Percentiles rank a stretch among this genome's conserved stretches.
Conservation (phyloP, 2,888 invertebrate genomes). For the Blastobasis adustella region DNA sequence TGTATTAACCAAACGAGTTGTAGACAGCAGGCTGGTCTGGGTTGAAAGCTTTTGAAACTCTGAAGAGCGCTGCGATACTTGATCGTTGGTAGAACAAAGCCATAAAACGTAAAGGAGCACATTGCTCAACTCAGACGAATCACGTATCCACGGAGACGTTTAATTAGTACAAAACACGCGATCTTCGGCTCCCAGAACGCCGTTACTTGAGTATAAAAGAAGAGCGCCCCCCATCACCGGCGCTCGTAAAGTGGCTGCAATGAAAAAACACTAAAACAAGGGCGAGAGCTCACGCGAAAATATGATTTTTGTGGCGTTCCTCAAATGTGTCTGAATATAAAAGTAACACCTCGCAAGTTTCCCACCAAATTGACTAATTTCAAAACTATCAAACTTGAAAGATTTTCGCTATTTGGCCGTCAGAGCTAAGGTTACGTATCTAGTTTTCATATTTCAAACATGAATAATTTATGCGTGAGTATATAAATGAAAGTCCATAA, state of each 20-base stretch:
- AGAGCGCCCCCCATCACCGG: conserved; percentile 50
- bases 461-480: too few species aligned
- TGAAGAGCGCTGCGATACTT: too few species aligned
- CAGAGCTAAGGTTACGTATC: too few species aligned
- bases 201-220: conserved; percentile 45
- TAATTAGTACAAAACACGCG: conserved; percentile 67
- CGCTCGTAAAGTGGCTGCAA: conserved; percentile 62
- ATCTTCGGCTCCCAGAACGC: conserved; percentile 48
- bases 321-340: conserved; percentile 15
- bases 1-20: too few species aligned
- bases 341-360: background rate
- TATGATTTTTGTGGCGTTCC: conserved; percentile 52
- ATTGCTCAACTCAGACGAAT: conserved; percentile 52
- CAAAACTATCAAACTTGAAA: too few species aligned
- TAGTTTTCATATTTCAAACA: too few species aligned
- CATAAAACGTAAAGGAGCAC: conserved; percentile 38
- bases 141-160: conserved; percentile 56
- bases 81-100: conserved; percentile 4
- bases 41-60: too few species aligned
- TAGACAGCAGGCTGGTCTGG: too few species aligned
- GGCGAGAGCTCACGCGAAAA: conserved; percentile 47
- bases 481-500: too few species aligned
- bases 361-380: background rate
- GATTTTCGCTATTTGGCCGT: too few species aligned
- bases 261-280: conserved; percentile 66